phyloP scores from a whole-genome alignment of 2,113 vertebrate genomes.

The Morone saxatilis region DNA sequence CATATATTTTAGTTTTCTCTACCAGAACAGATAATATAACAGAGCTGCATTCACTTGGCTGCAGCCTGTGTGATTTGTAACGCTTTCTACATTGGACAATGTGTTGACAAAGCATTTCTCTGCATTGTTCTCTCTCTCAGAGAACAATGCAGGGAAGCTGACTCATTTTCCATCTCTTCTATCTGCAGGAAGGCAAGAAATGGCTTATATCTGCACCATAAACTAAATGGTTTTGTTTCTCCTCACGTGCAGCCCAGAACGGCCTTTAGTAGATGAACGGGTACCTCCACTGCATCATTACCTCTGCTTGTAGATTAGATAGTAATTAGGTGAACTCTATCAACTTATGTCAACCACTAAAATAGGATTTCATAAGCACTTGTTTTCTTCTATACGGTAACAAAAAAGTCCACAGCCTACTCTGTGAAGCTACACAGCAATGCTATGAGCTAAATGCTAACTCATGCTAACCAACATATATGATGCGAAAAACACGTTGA shows the following conservation, averaged over 20 bases:
- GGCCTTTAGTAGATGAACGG: background rate
- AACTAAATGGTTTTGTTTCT: background rate
- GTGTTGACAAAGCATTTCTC: background rate
- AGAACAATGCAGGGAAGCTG: conserved; percentile 32
- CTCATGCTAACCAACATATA: background rate
- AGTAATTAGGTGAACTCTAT: conserved; percentile 3
- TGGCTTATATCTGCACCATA: background rate
- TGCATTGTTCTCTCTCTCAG: conserved; percentile 9
- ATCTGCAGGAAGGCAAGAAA: background rate
- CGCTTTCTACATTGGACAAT: background rate
- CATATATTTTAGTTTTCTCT: background rate
- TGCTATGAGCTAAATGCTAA: background rate
- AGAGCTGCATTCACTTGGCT: conserved; percentile 3
- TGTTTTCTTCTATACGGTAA: background rate
- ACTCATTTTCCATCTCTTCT: conserved; percentile 3
- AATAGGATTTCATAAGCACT: conserved; percentile 20
- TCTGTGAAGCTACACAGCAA: background rate
- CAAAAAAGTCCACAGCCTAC: no score
- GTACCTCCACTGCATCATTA: background rate
- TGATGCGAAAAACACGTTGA: no score
- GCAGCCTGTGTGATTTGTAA: background rate
- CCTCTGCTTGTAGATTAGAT: background rate
- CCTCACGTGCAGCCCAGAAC: background rate
- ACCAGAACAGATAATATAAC: background rate
- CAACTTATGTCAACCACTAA: background rate